Percentiles rank a stretch among this genome's conserved stretches.
Conservation (phyloP, 2,113 vertebrate species). For the Microcebus murinus region DNA sequence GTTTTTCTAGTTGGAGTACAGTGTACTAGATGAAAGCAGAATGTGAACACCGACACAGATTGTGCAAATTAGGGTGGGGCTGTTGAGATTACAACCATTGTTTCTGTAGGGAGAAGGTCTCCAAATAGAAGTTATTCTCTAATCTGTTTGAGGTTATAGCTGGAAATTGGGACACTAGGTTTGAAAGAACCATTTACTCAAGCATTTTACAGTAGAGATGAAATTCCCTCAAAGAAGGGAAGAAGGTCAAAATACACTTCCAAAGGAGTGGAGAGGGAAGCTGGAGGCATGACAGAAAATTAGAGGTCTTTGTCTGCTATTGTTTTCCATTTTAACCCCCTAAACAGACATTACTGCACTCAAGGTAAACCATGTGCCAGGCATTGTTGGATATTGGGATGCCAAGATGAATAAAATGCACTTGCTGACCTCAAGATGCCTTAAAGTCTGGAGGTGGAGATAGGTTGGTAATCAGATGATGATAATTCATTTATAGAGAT, state of each 20-base stretch:
- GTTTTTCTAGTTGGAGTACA: background rate
- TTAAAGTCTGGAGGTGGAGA: background rate
- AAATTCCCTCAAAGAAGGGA: background rate
- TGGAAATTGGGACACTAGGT: background rate
- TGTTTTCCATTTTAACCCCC: background rate
- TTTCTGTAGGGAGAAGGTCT: slow-evolving; percentile 11
- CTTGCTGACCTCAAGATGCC: background rate
- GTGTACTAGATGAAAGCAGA: background rate
- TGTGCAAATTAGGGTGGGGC: background rate
- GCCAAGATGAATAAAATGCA: background rate
- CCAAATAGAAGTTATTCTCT: background rate
- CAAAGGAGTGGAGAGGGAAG: background rate
- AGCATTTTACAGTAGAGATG: background rate
- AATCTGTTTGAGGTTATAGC: background rate
- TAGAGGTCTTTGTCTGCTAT: background rate
- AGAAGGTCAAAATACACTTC: background rate
- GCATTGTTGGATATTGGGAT: background rate
- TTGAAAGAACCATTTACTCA: background rate
- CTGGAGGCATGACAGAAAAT: background rate
- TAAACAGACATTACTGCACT: background rate
- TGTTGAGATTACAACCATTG: background rate
- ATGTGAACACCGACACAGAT: background rate
- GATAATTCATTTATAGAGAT: background rate
- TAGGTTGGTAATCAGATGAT: background rate
- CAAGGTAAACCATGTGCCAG: background rate